Conservation (phyloP, 2,113 vertebrate genomes). For the Cygnus buccinator region DNA sequence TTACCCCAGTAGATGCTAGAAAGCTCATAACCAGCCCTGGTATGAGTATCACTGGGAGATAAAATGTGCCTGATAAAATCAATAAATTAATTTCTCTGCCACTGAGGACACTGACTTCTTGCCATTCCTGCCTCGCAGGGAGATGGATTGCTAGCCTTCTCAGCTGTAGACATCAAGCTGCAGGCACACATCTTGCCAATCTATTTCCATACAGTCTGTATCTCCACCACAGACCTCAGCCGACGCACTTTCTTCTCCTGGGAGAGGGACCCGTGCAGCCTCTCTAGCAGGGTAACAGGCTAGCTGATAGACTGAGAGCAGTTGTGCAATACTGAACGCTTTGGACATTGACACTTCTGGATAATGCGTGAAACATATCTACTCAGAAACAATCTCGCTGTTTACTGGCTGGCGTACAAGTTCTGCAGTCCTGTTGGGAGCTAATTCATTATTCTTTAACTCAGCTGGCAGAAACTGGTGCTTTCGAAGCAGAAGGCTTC, state of each 20-base stretch:
- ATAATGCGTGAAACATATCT: neutral
- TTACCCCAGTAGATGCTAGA: neutral
- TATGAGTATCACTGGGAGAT: neutral
- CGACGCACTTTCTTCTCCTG: neutral
- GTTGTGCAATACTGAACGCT: fast-evolving
- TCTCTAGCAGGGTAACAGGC: fast-evolving
- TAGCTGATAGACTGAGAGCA: neutral
- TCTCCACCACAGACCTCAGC: neutral
- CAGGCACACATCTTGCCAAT: neutral
- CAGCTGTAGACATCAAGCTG: neutral
- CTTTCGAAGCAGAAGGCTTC: constrained; percentile 16
- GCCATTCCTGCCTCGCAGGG: neutral
- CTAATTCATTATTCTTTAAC: neutral
- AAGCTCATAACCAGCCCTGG: neutral
- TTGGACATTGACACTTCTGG: neutral
- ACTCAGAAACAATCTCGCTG: fast-evolving
- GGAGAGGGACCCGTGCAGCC: neutral
- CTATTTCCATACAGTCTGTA: neutral
- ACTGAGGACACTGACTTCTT: neutral
- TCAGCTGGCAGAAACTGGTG: neutral
- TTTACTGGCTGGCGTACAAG: neutral
- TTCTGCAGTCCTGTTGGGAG: neutral
- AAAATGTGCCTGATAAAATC: neutral
- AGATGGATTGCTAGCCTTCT: fast-evolving
- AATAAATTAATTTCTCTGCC: neutral